These are phyloP conservation scores for Cryptocheilus praepositus DNA, from an alignment of 2,888 invertebrate genomes.

Conservation along the genomic window DNA sequence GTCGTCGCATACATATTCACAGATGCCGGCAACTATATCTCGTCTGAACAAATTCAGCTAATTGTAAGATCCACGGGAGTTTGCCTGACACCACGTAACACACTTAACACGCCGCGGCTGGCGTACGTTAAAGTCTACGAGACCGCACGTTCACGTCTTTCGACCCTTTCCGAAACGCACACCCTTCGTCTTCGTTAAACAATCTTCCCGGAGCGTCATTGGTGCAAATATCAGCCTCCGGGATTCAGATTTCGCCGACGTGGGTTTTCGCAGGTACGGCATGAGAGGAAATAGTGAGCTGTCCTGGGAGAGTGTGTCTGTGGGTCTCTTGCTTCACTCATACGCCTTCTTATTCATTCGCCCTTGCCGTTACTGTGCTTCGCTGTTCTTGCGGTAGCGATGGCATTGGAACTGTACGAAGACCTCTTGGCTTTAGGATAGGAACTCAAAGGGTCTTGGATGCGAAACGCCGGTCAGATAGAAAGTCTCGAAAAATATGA, in stretches of 20 bases:
- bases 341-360: slow-evolving; percentile 3
- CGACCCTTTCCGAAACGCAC: no score
- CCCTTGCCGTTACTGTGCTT: background rate
- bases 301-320: slow-evolving; percentile 48
- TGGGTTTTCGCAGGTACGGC: slow-evolving; percentile 40
- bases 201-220: slow-evolving; percentile 41
- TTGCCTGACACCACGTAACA: slow-evolving; percentile 16
- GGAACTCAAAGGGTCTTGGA: no score
- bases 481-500: no score
- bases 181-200: slow-evolving; percentile 38
- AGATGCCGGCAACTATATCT: background rate
- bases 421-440: no score
- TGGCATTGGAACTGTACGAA: no score
- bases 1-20: no score
- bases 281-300: slow-evolving; percentile 54
- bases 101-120: slow-evolving; percentile 21
- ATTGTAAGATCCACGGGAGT: slow-evolving; percentile 20
- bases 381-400: no score
- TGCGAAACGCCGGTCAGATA: no score
- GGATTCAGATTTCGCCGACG: slow-evolving; percentile 52
- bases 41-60: slow-evolving; percentile 39
- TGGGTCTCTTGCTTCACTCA: no score
- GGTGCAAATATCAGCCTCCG: slow-evolving; percentile 41
- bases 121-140: slow-evolving; percentile 2
- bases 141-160: no score